phyloP scores from a whole-genome alignment of 2,113 vertebrate genomes.

The Phoxinus phoxinus region DNA sequence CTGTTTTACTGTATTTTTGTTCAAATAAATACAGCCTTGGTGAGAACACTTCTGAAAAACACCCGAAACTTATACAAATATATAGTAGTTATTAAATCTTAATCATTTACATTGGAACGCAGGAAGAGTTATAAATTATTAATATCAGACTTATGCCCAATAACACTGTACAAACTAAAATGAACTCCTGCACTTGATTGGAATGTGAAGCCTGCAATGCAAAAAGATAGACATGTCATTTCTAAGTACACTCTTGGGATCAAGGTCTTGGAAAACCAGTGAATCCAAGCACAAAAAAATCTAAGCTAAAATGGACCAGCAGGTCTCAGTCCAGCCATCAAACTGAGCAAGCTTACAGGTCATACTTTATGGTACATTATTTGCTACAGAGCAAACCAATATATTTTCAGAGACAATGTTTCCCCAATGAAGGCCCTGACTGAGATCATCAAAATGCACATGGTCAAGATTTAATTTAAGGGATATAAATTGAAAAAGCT shows the following conservation, averaged over 20 bases:
- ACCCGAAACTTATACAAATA: background rate
- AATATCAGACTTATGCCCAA: background rate
- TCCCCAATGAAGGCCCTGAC: background rate
- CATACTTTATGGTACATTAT: background rate
- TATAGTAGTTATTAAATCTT: background rate
- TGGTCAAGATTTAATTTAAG: background rate
- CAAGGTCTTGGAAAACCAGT: background rate
- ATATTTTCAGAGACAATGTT: background rate
- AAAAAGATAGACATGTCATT: background rate
- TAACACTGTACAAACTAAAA: background rate
- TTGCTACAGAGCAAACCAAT: background rate
- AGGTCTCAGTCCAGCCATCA: background rate
- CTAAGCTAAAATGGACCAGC: background rate
- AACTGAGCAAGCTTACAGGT: background rate
- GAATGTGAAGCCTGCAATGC: background rate
- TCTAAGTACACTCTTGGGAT: background rate
- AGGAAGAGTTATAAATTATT: background rate
- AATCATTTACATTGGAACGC: background rate
- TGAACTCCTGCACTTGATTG: background rate
- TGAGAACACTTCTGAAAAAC: background rate
- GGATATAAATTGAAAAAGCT: background rate
- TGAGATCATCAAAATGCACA: background rate
- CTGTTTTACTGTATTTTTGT: background rate
- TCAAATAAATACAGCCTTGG: background rate
- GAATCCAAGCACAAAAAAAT: background rate